Conservation (phyloP, 2,113 vertebrate species). For the Pteronura brasiliensis region DNA sequence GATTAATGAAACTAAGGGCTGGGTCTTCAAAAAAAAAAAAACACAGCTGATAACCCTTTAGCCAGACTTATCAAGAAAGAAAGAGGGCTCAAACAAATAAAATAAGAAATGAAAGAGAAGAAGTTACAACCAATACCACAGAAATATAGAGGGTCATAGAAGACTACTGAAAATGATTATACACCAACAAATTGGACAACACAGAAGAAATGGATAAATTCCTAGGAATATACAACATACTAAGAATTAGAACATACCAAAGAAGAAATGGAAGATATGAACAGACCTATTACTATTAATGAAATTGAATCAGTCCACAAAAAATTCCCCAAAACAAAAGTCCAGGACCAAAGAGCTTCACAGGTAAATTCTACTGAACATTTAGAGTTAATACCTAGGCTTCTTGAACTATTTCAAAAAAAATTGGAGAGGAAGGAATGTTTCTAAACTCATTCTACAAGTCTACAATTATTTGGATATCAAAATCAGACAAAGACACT, state of each 20-base stretch:
- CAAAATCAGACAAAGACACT: neutral
- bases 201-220: neutral
- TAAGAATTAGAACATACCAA: neutral
- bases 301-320: neutral
- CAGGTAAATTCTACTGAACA: neutral
- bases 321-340: neutral
- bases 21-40: neutral
- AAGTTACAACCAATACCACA: neutral
- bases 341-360: neutral
- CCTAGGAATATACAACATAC: neutral
- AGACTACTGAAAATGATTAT: neutral
- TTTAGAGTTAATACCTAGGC: neutral
- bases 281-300: neutral
- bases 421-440: neutral
- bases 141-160: neutral
- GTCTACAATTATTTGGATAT: neutral
- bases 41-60: neutral
- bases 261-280: neutral
- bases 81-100: neutral
- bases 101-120: neutral
- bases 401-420: neutral
- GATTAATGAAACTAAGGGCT: neutral
- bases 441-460: neutral
- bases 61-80: neutral
- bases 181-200: neutral